Base-by-base conservation (phyloP, 2,888 invertebrate genomes). In the Dendrolimus houi region DNA sequence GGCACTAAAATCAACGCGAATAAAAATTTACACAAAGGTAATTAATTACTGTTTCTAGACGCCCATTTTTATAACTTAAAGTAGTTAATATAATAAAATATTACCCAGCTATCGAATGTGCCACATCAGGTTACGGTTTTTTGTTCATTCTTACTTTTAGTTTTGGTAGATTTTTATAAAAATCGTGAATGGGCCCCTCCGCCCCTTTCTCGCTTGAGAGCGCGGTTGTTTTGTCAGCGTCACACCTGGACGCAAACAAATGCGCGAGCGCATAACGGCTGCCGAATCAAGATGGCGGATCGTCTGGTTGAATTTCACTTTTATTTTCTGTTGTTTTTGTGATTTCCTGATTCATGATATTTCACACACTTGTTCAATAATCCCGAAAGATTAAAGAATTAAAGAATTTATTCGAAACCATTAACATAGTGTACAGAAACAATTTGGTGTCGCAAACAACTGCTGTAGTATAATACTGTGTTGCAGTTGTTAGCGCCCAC, bases 81-180 rank as follows among this genome's bases (percentile, higher is more conserved):
- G 85, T 85, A 82, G 87, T 86, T 87, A 88, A 86, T 85, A 79
- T 86, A 83, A 81, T 88, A 81, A 90, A 87, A 85, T 89, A 89
- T 87, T 84, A 81, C 72, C 79, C 71, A 60, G 76, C 65, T 77
- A 83, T 85, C 77, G 80, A 68, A 76, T 67, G 69, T 64, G 68
- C 71, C 74, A 74, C 73, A 69, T 75, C 67, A 64, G 61, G 60
- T 60, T 60, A 62, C 62, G 54, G 14, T 74, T 77, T 78, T 83
- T 83, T 77, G 72, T 78, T 65, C 72, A 62, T 70, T 75, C 73
- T 75, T 72, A 72, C 77, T 78, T 83, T 79, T 82, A 78, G 77
- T 85, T 87, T 87, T 77, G 70, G 74, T 77, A 73, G 71, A 83
- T 74, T 84, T 87, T 83, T 77, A 81, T 82, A 79, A 74, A 71